These are phyloP conservation scores for Oncorhynchus masou DNA, from an alignment of 2,113 vertebrate genomes.

Conservation along the genomic window DNA sequence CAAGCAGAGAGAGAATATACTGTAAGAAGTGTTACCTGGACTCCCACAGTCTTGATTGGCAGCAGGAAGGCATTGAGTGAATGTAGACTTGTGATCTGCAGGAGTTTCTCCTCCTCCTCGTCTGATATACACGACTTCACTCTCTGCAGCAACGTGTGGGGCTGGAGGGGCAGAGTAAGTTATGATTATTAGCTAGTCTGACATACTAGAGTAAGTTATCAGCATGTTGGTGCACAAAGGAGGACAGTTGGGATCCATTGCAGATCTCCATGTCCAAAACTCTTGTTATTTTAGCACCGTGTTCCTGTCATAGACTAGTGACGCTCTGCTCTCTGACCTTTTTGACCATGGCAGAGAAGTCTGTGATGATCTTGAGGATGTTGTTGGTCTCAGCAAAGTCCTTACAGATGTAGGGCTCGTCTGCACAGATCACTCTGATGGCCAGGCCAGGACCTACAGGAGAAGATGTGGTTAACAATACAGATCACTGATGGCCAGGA, in stretches of 20 bases:
- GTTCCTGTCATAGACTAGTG: no score
- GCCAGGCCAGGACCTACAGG: slow-evolving; percentile 87
- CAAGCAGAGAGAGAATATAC: no score
- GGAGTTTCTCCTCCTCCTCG: slow-evolving; percentile 96
- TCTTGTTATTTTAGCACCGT: no score
- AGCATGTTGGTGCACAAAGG: no score
- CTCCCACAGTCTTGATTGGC: slow-evolving; percentile 97
- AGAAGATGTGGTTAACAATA: no score
- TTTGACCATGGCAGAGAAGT: slow-evolving; percentile 97
- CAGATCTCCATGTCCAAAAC: no score
- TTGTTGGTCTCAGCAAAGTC: slow-evolving; percentile 98
- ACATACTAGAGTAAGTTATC: background rate
- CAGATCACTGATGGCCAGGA: no score
- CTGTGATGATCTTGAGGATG: slow-evolving; percentile 96
- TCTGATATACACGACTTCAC: slow-evolving; percentile 96
- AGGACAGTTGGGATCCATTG: no score
- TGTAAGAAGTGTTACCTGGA: slow-evolving; percentile 80
- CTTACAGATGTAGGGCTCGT: slow-evolving; percentile 97
- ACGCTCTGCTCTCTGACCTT: slow-evolving; percentile 76
- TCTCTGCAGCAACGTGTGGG: slow-evolving; percentile 91
- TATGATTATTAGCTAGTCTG: background rate
- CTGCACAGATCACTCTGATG: slow-evolving; percentile 97
- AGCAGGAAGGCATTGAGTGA: slow-evolving; percentile 98
- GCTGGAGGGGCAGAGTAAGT: slow-evolving; percentile 67
- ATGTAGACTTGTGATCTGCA: slow-evolving; percentile 98